Evolutionary conservation across 2,888 invertebrate species (phyloP).

Genomic region (Tanypteryx hageni): DNA sequence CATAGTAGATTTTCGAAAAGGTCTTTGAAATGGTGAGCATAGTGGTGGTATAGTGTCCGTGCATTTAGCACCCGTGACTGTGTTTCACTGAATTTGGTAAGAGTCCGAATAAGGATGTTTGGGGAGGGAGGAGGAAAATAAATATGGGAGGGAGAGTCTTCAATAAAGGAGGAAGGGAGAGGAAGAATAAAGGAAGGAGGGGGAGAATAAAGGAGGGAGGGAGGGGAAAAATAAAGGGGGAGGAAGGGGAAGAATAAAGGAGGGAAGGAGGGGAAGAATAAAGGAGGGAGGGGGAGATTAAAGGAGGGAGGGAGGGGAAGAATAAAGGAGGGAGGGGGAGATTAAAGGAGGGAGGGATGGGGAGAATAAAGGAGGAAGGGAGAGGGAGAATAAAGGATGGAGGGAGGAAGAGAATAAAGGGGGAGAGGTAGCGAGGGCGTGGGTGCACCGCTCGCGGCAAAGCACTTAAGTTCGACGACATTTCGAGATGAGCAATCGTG

Average conservation of each 20-base stretch:
- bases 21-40: not conserved
- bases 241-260: too few relatives aligned
- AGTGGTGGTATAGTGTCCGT: not conserved
- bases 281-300: not conserved
- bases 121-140: not conserved
- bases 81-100: not conserved
- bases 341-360: too few relatives aligned
- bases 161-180: not conserved
- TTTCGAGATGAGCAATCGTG: not conserved
- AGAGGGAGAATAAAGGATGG: too few relatives aligned
- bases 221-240: too few relatives aligned
- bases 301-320: not conserved
- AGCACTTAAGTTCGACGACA: not conserved
- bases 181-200: too few relatives aligned
- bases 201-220: too few relatives aligned
- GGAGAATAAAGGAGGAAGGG: too few relatives aligned
- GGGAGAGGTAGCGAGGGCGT: not conserved
- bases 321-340: too few relatives aligned
- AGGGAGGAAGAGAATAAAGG: too few relatives aligned
- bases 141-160: not conserved
- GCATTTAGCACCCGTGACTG: not conserved
- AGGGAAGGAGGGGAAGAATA: too few relatives aligned
- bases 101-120: not conserved
- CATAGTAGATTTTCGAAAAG: not conserved
- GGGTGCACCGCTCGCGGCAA: not conserved